phyloP scores from a whole-genome alignment of 2,888 invertebrate genomes.

The Scotopteryx bipunctaria region DNA sequence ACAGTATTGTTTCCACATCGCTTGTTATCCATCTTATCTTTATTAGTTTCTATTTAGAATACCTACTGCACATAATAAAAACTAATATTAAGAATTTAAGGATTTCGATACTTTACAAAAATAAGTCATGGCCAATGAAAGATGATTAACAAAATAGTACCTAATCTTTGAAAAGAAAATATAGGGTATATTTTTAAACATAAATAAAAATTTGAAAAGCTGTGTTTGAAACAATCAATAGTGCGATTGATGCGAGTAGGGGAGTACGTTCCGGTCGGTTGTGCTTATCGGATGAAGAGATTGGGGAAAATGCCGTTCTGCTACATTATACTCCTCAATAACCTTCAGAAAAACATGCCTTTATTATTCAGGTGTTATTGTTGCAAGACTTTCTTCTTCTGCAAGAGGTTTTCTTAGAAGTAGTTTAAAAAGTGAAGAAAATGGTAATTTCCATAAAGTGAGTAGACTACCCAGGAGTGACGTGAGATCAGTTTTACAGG shows the following conservation, averaged over 20 bases:
- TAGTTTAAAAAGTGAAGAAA: background rate
- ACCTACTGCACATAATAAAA: no score
- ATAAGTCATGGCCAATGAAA: constrained; percentile 13
- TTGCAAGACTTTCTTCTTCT: background rate
- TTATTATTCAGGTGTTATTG: constrained; percentile 4
- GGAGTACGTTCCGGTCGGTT: constrained; percentile 75
- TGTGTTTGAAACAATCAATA: constrained; percentile 67
- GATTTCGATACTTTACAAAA: no score
- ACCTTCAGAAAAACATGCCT: constrained; percentile 52
- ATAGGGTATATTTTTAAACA: no score
- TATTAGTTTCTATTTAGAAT: constrained; percentile 8
- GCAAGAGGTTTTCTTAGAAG: background rate
- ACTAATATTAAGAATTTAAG: no score
- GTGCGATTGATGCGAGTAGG: constrained; percentile 70
- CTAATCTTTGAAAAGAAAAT: no score
- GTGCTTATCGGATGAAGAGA: constrained; percentile 75
- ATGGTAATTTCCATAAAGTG: background rate
- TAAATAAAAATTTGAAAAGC: constrained; percentile 42
- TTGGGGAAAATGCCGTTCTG: constrained; percentile 72
- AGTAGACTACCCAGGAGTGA: constrained; percentile 19
- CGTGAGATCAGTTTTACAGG: constrained; percentile 27
- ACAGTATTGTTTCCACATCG: constrained; percentile 51
- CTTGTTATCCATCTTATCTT: constrained; percentile 14
- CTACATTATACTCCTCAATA: constrained; percentile 72
- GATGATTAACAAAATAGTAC: no score